phyloP scores from a whole-genome alignment of 2,888 invertebrate genomes.

The Baccha elongata region DNA sequence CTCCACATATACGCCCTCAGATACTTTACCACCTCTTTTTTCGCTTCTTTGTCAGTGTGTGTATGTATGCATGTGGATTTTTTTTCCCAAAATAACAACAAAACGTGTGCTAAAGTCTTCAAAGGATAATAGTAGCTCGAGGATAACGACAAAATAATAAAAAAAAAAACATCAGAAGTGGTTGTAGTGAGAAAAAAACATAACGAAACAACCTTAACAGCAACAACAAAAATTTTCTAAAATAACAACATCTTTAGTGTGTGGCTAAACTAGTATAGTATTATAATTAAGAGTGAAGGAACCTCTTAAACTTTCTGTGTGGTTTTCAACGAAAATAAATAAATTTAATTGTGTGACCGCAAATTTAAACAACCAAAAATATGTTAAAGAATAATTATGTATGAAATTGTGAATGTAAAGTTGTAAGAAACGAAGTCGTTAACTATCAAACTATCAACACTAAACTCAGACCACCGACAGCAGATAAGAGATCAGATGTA shows the following conservation, averaged over 20 bases:
- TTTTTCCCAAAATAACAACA: slow-evolving; percentile 68
- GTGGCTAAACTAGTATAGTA: slow-evolving; percentile 5
- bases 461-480: slow-evolving; percentile 22
- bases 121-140: slow-evolving; percentile 45
- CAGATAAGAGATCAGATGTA: slow-evolving; percentile 11
- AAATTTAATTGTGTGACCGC: slow-evolving; percentile 25
- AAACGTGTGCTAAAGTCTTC: slow-evolving; percentile 55
- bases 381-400: slow-evolving; percentile 19
- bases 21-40: slow-evolving; percentile 51
- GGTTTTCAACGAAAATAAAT: slow-evolving; percentile 32
- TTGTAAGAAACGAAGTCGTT: not conserved
- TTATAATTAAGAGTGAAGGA: slow-evolving; percentile 16
- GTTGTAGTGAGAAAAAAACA: slow-evolving; percentile 42
- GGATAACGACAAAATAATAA: slow-evolving; percentile 21
- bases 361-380: slow-evolving; percentile 21
- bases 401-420: slow-evolving; percentile 7
- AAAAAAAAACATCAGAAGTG: slow-evolving; percentile 27
- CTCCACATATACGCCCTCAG: slow-evolving; percentile 61
- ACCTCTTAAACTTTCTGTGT: slow-evolving; percentile 13
- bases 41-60: slow-evolving; percentile 16
- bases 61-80: slow-evolving; percentile 42
- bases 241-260: slow-evolving; percentile 43
- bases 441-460: slow-evolving; percentile 13
- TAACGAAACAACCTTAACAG: slow-evolving; percentile 41
- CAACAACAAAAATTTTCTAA: slow-evolving; percentile 34